A percentile compares a stretch with the other conserved stretches of the same genome.
Conservation (phyloP, 2,113 vertebrate species). For the Malurus alboscapulatus region DNA sequence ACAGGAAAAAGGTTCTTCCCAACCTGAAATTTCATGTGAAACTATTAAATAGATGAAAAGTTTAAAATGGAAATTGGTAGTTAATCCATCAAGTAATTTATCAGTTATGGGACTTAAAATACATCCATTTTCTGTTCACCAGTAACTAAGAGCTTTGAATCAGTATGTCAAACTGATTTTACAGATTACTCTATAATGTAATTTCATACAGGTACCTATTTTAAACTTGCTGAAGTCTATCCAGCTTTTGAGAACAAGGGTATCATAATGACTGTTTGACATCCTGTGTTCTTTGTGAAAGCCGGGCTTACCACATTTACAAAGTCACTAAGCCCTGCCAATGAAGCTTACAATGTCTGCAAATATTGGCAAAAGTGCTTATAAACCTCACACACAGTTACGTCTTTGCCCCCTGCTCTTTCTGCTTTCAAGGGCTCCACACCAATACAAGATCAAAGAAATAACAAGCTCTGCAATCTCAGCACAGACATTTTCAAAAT, state of each 20-base stretch:
- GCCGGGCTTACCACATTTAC: slow-evolving; percentile 4
- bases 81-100: slow-evolving; percentile 7
- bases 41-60: background rate
- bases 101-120: slow-evolving; percentile 5
- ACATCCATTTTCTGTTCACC: slow-evolving; percentile 16
- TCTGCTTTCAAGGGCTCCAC: slow-evolving; percentile 15
- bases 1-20: background rate
- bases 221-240: slow-evolving; percentile 4
- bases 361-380: slow-evolving; percentile 46
- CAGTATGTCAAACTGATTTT: slow-evolving; percentile 35
- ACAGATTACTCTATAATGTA: slow-evolving; percentile 13
- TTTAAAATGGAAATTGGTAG: slow-evolving; percentile 18
- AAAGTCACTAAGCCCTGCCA: slow-evolving; percentile 22
- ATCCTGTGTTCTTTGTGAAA: slow-evolving; percentile 21
- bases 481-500: slow-evolving; percentile 24
- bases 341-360: slow-evolving; percentile 14
- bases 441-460: slow-evolving; percentile 30
- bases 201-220: background rate
- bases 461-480: background rate
- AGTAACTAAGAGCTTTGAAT: slow-evolving; percentile 20
- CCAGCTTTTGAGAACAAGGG: background rate
- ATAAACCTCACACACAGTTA: slow-evolving; percentile 9
- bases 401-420: background rate
- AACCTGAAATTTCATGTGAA: background rate
- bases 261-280: slow-evolving; percentile 20